phyloP scores from a whole-genome alignment of 1,140 invertebrate species.

The Dreissena rostriformis region DNA sequence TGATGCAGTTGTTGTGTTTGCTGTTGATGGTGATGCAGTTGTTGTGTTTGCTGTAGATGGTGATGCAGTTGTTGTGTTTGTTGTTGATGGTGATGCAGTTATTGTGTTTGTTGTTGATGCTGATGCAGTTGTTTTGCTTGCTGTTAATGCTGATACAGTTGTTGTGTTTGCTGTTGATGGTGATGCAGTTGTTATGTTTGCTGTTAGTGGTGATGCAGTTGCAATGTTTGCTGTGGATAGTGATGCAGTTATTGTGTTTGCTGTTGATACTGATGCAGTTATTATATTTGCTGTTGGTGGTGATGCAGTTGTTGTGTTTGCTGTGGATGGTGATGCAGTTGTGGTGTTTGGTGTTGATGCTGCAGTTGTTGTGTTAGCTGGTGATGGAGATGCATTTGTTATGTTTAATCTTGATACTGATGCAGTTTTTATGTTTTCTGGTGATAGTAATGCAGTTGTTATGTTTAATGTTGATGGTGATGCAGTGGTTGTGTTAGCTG shows the following conservation, averaged over 20 bases:
- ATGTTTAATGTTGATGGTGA: background rate
- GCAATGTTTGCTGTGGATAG: background rate
- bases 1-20: background rate
- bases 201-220: background rate
- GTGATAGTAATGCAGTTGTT: background rate
- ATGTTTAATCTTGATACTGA: background rate
- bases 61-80: background rate
- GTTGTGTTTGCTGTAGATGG: too few species aligned
- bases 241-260: background rate
- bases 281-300: background rate
- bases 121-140: background rate
- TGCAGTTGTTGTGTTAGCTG: too few species aligned
- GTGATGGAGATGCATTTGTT: background rate
- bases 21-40: too few species aligned
- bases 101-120: background rate
- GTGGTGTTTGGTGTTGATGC: background rate
- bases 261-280: background rate
- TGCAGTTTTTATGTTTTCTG: too few species aligned
- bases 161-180: background rate
- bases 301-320: background rate
- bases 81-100: background rate
- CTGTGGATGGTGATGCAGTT: background rate
- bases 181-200: background rate
- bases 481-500: background rate
- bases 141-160: background rate